Conservation (phyloP, 2,113 vertebrate species). For the Gavia stellata region DNA sequence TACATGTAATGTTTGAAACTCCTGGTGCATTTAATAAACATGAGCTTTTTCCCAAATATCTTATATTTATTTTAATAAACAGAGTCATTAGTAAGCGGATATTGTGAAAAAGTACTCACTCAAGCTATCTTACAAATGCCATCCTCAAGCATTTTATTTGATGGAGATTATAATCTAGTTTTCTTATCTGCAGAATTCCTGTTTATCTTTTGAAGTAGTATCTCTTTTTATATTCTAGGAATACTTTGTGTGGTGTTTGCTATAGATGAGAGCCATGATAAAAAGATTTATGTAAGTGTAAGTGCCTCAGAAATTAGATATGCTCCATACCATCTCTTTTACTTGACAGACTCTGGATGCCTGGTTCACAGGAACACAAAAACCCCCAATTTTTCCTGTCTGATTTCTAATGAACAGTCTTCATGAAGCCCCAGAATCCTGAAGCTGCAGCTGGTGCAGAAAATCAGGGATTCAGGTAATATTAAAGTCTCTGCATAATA, state of each 20-base stretch:
- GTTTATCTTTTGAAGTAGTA: neutral
- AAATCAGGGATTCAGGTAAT: neutral
- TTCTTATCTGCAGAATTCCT: neutral
- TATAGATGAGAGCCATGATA: neutral
- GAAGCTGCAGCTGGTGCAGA: neutral
- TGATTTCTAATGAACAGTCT: neutral
- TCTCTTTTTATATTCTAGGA: neutral
- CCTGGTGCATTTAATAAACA: neutral
- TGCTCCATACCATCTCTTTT: neutral
- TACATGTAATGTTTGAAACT: neutral
- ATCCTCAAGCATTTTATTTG: neutral
- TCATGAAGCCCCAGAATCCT: neutral
- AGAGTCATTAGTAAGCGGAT: neutral
- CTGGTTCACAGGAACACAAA: neutral
- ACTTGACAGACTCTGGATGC: neutral
- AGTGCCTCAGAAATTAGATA: neutral
- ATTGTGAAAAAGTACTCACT: neutral
- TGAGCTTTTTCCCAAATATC: neutral
- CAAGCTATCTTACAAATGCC: neutral
- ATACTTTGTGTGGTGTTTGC: neutral
- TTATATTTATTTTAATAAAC: neutral
- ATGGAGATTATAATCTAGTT: neutral
- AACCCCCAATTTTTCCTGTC: neutral
- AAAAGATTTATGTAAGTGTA: neutral
- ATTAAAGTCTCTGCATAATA: neutral